Evolutionary conservation across 1,140 invertebrate species (phyloP).

Genomic region (Paralvinella palmiformis): DNA sequence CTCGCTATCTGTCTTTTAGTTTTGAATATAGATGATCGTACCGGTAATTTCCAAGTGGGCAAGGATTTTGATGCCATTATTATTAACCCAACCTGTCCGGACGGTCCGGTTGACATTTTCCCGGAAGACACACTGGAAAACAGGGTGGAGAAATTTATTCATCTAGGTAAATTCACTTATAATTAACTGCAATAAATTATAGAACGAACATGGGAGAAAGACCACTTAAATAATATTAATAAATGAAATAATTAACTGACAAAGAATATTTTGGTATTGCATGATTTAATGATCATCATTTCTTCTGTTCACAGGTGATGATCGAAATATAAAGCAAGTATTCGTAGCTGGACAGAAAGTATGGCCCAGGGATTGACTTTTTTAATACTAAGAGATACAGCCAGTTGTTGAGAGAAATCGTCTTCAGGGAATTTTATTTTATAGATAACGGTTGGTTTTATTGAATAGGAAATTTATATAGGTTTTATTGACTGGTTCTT

Average conservation of each 20-base stretch:
- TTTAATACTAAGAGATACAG: too few relatives aligned
- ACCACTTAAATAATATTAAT: not conserved
- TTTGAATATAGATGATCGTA: conserved; percentile 62
- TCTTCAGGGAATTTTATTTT: too few relatives aligned
- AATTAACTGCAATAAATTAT: not conserved
- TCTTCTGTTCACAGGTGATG: conserved; percentile 59
- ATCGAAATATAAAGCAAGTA: conserved; percentile 72
- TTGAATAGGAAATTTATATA: too few relatives aligned
- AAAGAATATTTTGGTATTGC: not conserved
- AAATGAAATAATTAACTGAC: not conserved
- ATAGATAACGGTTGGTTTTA: too few relatives aligned
- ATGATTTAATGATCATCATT: not conserved
- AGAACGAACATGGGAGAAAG: not conserved
- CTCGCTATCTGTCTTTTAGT: too few relatives aligned
- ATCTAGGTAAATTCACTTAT: conserved; percentile 45
- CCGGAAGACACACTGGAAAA: conserved; percentile 52
- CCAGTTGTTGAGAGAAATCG: too few relatives aligned
- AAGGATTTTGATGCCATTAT: conserved; percentile 82
- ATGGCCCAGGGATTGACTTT: too few relatives aligned
- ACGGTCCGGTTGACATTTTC: conserved; percentile 50
- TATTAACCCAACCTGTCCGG: conserved; percentile 44
- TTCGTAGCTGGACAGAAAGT: conserved; percentile 61
- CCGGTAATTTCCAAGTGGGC: conserved; percentile 71
- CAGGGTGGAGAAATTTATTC: conserved; percentile 74
- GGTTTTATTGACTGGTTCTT: too few relatives aligned